Evolutionary conservation across 2,113 vertebrate genomes (phyloP).

Genomic region (Symphodus melops): DNA sequence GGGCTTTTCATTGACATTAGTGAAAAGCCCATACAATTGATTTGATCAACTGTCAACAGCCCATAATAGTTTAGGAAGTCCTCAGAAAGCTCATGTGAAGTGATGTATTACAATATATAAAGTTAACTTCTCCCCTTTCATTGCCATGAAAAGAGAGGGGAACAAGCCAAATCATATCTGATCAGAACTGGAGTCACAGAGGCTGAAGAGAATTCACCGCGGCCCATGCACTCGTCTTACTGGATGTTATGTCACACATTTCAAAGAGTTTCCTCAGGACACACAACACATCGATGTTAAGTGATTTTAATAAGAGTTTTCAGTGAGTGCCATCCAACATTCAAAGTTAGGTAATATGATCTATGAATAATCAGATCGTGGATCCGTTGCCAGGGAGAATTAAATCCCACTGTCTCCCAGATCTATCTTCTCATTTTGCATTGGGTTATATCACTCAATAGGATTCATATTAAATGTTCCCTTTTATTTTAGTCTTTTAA

Average conservation of each 20-base stretch:
- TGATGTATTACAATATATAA: slow-evolving; percentile 45
- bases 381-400: slow-evolving; percentile 27
- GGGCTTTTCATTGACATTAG: slow-evolving; percentile 37
- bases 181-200: slow-evolving; percentile 7
- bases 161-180: slow-evolving; percentile 18
- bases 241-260: slow-evolving; percentile 29
- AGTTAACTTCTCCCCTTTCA: slow-evolving; percentile 2
- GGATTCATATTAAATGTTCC: too few species aligned
- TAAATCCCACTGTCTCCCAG: slow-evolving; percentile 19
- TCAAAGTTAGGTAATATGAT: slow-evolving; percentile 30
- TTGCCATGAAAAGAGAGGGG: slow-evolving; percentile 9
- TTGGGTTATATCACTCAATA: not conserved
- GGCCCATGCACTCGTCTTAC: slow-evolving; percentile 3
- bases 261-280: slow-evolving; percentile 24
- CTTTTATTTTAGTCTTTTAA: too few species aligned
- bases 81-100: slow-evolving; percentile 26
- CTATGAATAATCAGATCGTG: slow-evolving; percentile 38
- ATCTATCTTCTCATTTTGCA: slow-evolving; percentile 25
- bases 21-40: slow-evolving; percentile 44
- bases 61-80: slow-evolving; percentile 25
- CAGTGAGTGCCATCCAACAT: slow-evolving; percentile 24
- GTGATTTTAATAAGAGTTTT: slow-evolving; percentile 48
- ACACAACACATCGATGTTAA: slow-evolving; percentile 39
- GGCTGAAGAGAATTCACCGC: not conserved
- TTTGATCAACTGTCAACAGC: slow-evolving; percentile 40